Evolutionary conservation across 2,113 vertebrate species (phyloP).

Genomic region (Amphiprion ocellaris): DNA sequence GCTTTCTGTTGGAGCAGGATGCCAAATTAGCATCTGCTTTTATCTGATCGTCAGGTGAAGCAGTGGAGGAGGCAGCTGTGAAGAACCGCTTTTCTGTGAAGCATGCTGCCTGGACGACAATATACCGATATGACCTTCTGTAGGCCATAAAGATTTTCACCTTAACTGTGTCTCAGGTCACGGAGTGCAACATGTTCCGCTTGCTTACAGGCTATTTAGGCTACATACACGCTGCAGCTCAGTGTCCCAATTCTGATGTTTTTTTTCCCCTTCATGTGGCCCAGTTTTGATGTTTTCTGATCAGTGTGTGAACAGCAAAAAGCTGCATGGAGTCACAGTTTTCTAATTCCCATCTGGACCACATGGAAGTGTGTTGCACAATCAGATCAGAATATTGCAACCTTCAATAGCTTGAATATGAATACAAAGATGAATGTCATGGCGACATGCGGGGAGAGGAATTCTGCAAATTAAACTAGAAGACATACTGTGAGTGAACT

Average conservation of each 20-base stretch:
- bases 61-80: neutral
- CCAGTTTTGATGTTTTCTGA: constrained; percentile 58
- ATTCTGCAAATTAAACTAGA: neutral
- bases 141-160: neutral
- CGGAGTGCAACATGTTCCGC: neutral
- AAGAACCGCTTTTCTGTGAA: neutral
- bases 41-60: constrained; percentile 38
- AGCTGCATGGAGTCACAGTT: constrained; percentile 9
- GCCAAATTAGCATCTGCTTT: constrained; percentile 61
- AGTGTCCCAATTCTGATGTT: constrained; percentile 45
- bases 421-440: neutral
- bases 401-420: neutral
- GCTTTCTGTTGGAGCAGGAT: constrained; percentile 25
- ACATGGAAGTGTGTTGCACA: constrained; percentile 4
- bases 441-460: constrained; percentile 9
- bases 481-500: neutral
- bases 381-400: neutral
- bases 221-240: neutral
- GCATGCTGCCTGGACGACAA: neutral
- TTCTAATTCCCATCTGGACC: constrained; percentile 16
- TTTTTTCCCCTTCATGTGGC: constrained; percentile 30
- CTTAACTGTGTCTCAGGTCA: constrained; percentile 9
- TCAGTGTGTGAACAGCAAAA: constrained; percentile 33
- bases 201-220: constrained; percentile 26
- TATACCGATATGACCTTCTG: neutral